Percentiles rank a stretch among this genome's conserved stretches.
phyloP scores from a whole-genome alignment of 2,888 invertebrate species.

The Allacma fusca region DNA sequence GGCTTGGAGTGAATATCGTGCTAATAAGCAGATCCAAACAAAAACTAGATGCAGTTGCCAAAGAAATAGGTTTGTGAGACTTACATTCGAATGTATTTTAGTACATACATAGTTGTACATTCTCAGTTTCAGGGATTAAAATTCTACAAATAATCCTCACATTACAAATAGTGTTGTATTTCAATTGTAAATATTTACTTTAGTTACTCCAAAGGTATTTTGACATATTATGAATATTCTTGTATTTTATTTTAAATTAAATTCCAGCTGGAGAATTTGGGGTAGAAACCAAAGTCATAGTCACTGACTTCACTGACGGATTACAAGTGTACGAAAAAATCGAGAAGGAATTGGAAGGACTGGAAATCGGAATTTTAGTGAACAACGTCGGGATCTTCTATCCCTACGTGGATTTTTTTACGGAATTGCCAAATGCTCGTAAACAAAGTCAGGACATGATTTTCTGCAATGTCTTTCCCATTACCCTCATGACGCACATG shows the following conservation, averaged over 20 bases:
- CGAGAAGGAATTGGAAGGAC: slow-evolving; percentile 71
- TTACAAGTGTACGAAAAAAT: slow-evolving; percentile 78
- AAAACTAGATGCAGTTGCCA: slow-evolving; percentile 61
- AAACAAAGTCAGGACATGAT: slow-evolving; percentile 73
- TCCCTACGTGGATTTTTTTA: slow-evolving; percentile 75
- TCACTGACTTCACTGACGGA: slow-evolving; percentile 80
- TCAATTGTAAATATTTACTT: too few relatives aligned
- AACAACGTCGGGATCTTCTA: slow-evolving; percentile 94
- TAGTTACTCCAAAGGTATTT: too few relatives aligned
- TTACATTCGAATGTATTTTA: too few relatives aligned
- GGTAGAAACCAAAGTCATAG: slow-evolving; percentile 79
- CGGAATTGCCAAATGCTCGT: slow-evolving; percentile 66
- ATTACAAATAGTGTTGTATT: too few relatives aligned
- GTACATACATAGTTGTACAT: too few relatives aligned
- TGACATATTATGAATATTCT: too few relatives aligned
- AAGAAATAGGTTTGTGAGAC: slow-evolving; percentile 58
- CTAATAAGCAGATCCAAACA: slow-evolving; percentile 61
- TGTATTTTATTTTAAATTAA: neutral
- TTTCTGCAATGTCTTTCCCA: slow-evolving; percentile 80
- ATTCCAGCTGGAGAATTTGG: slow-evolving; percentile 67
- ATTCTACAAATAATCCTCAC: too few relatives aligned
- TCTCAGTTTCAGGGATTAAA: too few relatives aligned
- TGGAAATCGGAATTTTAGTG: slow-evolving; percentile 85
- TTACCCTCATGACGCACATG: slow-evolving; percentile 83
- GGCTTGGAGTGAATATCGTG: slow-evolving; percentile 61